Conservation (phyloP, 2,113 vertebrate species). For the Dolichallabes microphthalmus region DNA sequence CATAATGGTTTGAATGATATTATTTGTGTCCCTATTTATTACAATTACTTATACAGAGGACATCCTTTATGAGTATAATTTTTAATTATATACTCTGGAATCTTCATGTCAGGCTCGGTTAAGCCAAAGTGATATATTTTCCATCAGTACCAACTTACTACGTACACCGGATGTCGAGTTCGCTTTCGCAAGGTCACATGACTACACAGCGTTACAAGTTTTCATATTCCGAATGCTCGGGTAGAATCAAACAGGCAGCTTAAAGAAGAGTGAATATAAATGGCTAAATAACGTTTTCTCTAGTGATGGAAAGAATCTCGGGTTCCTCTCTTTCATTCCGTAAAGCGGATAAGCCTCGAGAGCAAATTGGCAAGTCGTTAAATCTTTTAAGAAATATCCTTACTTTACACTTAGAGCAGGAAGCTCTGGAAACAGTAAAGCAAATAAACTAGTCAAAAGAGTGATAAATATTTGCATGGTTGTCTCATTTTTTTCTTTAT, state of each 20-base stretch:
- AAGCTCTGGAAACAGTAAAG: neutral
- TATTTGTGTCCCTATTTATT: constrained; percentile 38
- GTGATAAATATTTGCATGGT: neutral
- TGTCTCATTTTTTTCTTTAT: neutral
- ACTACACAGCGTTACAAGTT: neutral
- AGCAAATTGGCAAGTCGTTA: neutral
- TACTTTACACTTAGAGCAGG: neutral
- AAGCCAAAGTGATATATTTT: neutral
- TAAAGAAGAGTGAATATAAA: neutral
- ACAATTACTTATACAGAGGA: constrained; percentile 23
- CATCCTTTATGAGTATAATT: neutral
- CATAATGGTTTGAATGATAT: constrained; percentile 38
- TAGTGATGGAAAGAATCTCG: neutral
- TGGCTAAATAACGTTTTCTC: neutral
- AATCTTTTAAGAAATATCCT: neutral
- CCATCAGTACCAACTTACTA: neutral
- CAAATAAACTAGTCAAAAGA: neutral
- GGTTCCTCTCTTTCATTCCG: neutral
- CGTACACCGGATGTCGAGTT: neutral
- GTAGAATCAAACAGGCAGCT: neutral
- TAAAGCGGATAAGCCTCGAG: neutral
- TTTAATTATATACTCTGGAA: neutral
- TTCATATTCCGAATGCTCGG: neutral
- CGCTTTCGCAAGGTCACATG: neutral
- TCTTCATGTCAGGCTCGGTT: neutral